Base-by-base conservation (phyloP, 2,888 invertebrate species). In the Sphaerophoria rueppellii region DNA sequence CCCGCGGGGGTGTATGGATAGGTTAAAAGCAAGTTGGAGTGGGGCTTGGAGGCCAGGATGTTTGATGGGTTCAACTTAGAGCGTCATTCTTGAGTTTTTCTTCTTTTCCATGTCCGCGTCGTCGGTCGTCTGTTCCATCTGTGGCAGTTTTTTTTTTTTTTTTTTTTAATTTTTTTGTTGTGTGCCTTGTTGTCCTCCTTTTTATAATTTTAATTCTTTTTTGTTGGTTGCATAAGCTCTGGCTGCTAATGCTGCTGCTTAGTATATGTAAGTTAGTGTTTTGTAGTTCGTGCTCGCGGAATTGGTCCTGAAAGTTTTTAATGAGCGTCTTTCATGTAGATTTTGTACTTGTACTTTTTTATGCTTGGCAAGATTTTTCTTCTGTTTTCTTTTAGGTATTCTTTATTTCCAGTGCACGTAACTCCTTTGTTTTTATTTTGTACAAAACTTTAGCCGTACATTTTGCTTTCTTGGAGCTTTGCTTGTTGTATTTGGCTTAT, bases 251-350 rank as follows among this genome's bases (percentile, higher is more conserved):
- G 24, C n/a, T 43, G 60, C 12, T 60, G 55, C 0, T n/a, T 34
- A 67, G 2, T 24, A n/a, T 43, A 11, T 65, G n/a, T 73, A 35
- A 24, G 46, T 58, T 69, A 11, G 55, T 16, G 43, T 79, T 71
- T 58, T 57, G 52, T 71, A 81, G 70, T 75, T 75, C 63, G 70
- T 70, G 70, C 48, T 67, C 54, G n/a, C 16, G 12, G 35, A n/a
- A 52, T 57, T 76, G 60, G 65, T 76, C 52, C 76, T 71, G 65
- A 57, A 82, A 76, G 65, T 78, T 82, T 78, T 82, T 82, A 82
- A 82, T 82, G 82, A 82, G 78, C 63, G 46, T 74, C 77, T 82
- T 82, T 77, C 82, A 76, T 82, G 76, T 67, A 76, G 63, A 70
- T 69, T 78, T 78, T 78, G 63, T 46, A 9, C 11, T 40, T 71